Conservation (phyloP, 35 echinoderm and acorn worm species). For the Lytechinus variegatus region DNA sequence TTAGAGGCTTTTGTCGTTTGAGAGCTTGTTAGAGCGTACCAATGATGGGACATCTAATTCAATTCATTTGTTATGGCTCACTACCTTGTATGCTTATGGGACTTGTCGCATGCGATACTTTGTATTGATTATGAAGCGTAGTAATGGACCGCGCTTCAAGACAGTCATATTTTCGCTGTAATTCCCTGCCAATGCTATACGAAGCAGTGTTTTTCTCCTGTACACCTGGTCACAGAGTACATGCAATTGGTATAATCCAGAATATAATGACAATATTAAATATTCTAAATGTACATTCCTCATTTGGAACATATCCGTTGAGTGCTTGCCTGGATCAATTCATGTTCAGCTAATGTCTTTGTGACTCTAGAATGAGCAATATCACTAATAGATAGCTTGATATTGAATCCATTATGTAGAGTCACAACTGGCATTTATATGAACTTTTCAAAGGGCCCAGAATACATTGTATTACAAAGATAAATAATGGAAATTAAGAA, state of each 20-base stretch:
- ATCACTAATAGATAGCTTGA: no score
- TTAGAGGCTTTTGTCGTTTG: constrained; percentile 41
- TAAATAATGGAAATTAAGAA: no score
- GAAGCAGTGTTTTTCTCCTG: neutral
- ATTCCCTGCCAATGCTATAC: neutral
- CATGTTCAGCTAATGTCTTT: no score
- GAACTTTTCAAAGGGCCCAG: no score
- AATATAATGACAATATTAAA: neutral
- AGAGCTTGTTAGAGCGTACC: constrained; percentile 16
- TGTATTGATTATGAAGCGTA: constrained; percentile 27
- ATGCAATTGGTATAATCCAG: neutral
- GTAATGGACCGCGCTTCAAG: neutral
- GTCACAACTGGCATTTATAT: no score
- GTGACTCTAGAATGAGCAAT: no score
- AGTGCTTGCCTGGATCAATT: no score
- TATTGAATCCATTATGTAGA: no score
- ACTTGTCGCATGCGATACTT: constrained; percentile 38
- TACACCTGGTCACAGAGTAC: neutral
- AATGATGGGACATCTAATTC: constrained; percentile 22
- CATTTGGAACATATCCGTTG: neutral
- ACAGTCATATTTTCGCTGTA: neutral
- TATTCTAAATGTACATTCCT: neutral
- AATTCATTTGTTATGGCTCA: constrained; percentile 40
- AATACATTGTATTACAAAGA: no score
- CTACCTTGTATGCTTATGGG: constrained; percentile 19